phyloP scores from a whole-genome alignment of 2,113 vertebrate genomes.

The Oriolus oriolus region DNA sequence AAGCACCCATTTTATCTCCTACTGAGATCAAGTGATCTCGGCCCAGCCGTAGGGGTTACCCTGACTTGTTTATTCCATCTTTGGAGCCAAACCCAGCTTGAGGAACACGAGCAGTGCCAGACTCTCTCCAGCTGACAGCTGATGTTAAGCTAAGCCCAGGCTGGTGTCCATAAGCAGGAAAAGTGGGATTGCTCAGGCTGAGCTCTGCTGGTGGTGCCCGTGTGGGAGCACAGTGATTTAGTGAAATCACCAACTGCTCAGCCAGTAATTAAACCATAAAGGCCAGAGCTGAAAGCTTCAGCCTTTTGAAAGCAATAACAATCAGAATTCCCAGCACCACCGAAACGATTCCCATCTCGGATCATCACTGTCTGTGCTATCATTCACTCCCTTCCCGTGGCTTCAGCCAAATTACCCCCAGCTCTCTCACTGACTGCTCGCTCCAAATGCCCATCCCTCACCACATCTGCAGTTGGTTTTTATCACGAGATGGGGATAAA shows the following conservation, averaged over 20 bases:
- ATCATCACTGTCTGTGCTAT: neutral
- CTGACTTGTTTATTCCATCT: neutral
- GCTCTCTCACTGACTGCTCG: neutral
- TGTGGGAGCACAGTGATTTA: conserved; percentile 54
- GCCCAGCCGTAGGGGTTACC: neutral
- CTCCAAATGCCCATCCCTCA: neutral
- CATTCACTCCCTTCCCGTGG: neutral
- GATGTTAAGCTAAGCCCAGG: conserved; percentile 5
- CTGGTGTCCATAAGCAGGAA: conserved; percentile 36
- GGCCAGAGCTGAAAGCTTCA: conserved; percentile 59
- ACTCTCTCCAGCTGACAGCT: conserved; percentile 9
- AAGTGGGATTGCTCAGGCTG: conserved; percentile 54
- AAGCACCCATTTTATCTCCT: neutral
- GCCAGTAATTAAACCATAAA: conserved; percentile 70
- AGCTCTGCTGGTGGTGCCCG: conserved; percentile 18
- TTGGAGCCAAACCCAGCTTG: neutral
- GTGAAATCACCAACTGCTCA: conserved; percentile 60
- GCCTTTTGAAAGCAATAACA: conserved; percentile 58
- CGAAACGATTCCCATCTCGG: conserved; percentile 22
- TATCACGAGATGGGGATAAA: neutral
- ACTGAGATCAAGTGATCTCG: neutral
- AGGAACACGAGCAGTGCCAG: neutral
- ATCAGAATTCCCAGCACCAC: conserved; percentile 53
- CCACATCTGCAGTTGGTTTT: neutral
- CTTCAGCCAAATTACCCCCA: neutral